Conservation (phyloP, 2,888 invertebrate species). For the Emmelina monodactyla region DNA sequence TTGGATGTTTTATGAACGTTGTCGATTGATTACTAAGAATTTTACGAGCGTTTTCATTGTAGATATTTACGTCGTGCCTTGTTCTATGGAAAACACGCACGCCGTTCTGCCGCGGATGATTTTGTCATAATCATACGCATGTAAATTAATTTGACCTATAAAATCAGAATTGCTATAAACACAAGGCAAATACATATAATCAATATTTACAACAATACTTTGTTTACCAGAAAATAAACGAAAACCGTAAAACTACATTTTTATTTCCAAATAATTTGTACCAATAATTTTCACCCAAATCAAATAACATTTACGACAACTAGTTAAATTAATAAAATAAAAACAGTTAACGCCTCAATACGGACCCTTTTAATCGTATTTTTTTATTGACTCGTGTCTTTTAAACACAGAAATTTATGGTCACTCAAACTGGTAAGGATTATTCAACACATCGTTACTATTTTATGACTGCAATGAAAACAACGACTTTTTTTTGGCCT, state of each 20-base stretch:
- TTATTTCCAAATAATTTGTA: no score
- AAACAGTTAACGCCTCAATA: slow-evolving; percentile 49
- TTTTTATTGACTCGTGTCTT: slow-evolving; percentile 62
- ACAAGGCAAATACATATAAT: neutral
- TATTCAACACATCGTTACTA: slow-evolving; percentile 65
- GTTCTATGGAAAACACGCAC: slow-evolving; percentile 1
- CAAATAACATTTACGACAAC: no score
- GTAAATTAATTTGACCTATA: no score
- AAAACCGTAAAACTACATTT: no score
- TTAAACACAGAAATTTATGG: slow-evolving; percentile 65
- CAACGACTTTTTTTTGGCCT: no score
- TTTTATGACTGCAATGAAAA: slow-evolving; percentile 59
- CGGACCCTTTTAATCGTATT: slow-evolving; percentile 57
- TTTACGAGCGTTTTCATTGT: slow-evolving; percentile 1
- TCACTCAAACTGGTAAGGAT: slow-evolving; percentile 61
- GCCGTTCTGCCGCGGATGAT: neutral
- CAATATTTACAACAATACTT: neutral
- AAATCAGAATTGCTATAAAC: neutral
- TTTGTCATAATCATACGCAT: no score
- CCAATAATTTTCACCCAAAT: no score
- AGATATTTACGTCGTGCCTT: neutral
- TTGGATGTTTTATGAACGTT: slow-evolving; percentile 1
- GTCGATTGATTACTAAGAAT: neutral
- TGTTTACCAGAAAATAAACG: no score
- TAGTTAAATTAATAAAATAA: slow-evolving; percentile 19